Percentiles rank a stretch among this genome's conserved stretches.
These are phyloP conservation scores for Octomys mimax DNA, from an alignment of 2,797 vertebrate genomes.

Conservation along the genomic window DNA sequence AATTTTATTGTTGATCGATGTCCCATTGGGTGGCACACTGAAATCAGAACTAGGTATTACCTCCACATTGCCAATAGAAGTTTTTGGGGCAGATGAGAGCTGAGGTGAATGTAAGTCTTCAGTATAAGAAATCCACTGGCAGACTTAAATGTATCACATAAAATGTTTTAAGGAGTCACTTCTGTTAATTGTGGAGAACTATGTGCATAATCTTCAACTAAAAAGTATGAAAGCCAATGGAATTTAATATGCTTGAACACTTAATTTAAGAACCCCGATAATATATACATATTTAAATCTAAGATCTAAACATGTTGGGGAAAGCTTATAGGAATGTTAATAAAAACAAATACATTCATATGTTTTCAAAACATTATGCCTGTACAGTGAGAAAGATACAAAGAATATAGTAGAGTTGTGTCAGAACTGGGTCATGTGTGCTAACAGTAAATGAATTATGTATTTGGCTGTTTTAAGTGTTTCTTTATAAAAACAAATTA, in stretches of 20 bases:
- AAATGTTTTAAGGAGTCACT: background rate
- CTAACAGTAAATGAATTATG: background rate
- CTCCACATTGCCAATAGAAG: background rate
- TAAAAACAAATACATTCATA: background rate
- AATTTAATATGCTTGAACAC: background rate
- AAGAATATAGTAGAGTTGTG: background rate
- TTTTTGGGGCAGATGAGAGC: background rate
- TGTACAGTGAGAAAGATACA: background rate
- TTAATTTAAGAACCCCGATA: background rate
- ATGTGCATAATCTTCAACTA: background rate
- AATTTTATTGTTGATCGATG: background rate
- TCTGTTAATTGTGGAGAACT: background rate
- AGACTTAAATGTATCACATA: background rate
- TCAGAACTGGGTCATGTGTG: background rate
- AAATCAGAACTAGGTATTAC: background rate
- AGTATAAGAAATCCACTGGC: background rate
- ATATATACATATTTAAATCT: background rate
- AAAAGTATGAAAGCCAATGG: background rate
- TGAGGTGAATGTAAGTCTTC: background rate
- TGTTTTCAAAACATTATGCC: background rate
- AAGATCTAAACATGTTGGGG: background rate
- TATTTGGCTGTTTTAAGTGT: background rate
- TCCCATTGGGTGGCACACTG: background rate
- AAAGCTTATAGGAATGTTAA: background rate
- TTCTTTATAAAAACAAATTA: background rate